These are phyloP conservation scores for Pteronura brasiliensis DNA, from an alignment of 2,113 vertebrate species.

Conservation along the genomic window DNA sequence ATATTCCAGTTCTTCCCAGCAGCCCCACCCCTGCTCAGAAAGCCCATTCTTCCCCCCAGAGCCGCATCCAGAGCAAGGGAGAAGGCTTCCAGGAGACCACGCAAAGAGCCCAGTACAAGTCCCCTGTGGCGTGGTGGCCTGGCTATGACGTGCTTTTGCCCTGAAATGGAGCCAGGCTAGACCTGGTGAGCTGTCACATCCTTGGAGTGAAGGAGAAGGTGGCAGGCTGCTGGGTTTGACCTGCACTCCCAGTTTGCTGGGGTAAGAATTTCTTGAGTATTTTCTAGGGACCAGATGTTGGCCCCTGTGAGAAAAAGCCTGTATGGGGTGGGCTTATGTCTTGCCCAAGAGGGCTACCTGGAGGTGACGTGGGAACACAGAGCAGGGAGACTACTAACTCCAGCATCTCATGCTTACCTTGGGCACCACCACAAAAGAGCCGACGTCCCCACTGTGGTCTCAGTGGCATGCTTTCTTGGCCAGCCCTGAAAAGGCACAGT, in stretches of 20 bases:
- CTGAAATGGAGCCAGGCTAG: neutral
- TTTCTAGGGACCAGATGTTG: conserved; percentile 33
- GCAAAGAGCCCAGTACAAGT: fast-evolving
- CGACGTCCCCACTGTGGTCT: neutral
- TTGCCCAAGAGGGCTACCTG: neutral
- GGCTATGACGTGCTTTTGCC: neutral
- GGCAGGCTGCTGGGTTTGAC: neutral
- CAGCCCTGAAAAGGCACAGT: neutral
- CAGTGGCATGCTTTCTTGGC: neutral
- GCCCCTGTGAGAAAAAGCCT: neutral
- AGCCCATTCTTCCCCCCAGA: neutral
- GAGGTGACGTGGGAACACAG: neutral
- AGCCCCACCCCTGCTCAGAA: neutral
- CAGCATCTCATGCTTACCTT: neutral
- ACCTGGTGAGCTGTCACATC: neutral
- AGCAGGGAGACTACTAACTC: neutral
- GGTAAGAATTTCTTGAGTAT: neutral
- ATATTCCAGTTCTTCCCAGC: neutral
- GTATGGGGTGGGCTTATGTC: neutral
- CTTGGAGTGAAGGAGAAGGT: neutral
- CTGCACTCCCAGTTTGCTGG: neutral
- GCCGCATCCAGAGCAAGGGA: neutral
- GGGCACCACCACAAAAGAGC: neutral
- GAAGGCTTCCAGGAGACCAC: neutral
- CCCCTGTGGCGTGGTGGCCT: neutral